Base-by-base conservation (phyloP, 2,888 invertebrate species). In the Tortrix viridana region DNA sequence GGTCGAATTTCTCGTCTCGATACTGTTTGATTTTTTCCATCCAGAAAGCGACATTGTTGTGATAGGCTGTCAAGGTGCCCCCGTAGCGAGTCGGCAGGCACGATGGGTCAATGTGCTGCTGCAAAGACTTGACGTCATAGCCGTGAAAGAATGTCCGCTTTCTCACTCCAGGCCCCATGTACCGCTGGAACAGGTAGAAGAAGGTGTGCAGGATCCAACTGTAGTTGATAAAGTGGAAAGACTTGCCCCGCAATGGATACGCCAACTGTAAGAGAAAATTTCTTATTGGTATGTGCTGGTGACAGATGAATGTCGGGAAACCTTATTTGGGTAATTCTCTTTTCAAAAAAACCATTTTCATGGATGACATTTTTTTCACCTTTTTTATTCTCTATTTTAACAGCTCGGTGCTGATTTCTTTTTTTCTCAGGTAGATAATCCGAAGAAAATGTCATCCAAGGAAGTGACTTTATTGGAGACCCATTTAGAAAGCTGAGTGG, bases 201-300 rank as follows among this genome's bases (percentile, higher is more conserved):
- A 95, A 94, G 1, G 95, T 93, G 82, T 95, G 96, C 71, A 96
- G 95, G 1, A 96, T 88, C 96, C 96, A 96, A 18, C 95, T 95
- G 82, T 96, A 96, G 82, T 96, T 95, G 26, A 96, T 93, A 65
- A 97, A 93, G 85, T 97, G 96, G 56, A 96, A 92, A 0, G 94
- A 93, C 37, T 93, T 89, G 0, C 95, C 88, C 43, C 95, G 94
- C 71, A 94, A 91, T 0, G 96, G 96, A 71, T 94, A 93, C 14
- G 95, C 93, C 0, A 94, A 89, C 95, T 95, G 77, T 4, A 87
- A 82, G 53, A 60, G 53, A 58, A 4, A 1, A 16, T 41, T 41
- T n/a, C 16, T 16, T 5, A 14, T 41, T 41, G 16, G 41, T n/a
- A 14, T n/a, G 16, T 14, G n/a, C 5, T 4, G n/a, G 9, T 26